Evolutionary conservation across 2,113 vertebrate species (phyloP).

Genomic region (Opisthocomus hoazin): DNA sequence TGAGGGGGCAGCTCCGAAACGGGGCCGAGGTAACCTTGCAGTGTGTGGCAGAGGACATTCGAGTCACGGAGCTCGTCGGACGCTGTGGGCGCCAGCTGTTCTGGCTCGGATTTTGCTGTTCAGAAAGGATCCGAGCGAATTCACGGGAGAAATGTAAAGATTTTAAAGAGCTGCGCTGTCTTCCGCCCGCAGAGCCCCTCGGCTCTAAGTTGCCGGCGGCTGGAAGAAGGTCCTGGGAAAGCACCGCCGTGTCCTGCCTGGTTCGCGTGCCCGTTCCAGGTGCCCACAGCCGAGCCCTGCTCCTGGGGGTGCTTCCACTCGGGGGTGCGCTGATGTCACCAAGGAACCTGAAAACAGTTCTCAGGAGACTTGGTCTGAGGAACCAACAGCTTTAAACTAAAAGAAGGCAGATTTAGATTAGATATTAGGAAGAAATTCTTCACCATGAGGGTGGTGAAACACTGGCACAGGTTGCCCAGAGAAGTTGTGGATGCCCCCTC

Average conservation of each 20-base stretch:
- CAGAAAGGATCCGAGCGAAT: background rate
- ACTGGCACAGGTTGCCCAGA: too few relatives aligned
- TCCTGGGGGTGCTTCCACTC: background rate
- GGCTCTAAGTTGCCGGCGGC: rapidly evolving
- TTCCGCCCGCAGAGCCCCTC: background rate
- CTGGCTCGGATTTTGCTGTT: background rate
- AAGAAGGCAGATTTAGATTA: too few relatives aligned
- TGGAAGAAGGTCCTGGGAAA: background rate
- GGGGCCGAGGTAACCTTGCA: background rate
- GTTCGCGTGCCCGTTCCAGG: rapidly evolving
- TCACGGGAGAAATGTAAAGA: background rate
- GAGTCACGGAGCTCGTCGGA: rapidly evolving
- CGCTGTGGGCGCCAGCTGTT: rapidly evolving
- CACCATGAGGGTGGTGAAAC: too few relatives aligned
- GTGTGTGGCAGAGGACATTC: rapidly evolving
- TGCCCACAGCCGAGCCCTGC: background rate
- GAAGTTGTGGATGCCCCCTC: too few relatives aligned
- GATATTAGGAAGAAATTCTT: too few relatives aligned
- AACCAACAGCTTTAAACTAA: too few relatives aligned
- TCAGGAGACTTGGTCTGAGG: background rate
- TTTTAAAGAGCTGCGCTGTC: rapidly evolving
- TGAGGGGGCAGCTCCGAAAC: background rate
- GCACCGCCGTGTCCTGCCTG: background rate
- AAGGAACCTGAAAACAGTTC: background rate
- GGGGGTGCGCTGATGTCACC: background rate